phyloP scores from a whole-genome alignment of 2,113 vertebrate species.

The Corythornis madagascariensis region DNA sequence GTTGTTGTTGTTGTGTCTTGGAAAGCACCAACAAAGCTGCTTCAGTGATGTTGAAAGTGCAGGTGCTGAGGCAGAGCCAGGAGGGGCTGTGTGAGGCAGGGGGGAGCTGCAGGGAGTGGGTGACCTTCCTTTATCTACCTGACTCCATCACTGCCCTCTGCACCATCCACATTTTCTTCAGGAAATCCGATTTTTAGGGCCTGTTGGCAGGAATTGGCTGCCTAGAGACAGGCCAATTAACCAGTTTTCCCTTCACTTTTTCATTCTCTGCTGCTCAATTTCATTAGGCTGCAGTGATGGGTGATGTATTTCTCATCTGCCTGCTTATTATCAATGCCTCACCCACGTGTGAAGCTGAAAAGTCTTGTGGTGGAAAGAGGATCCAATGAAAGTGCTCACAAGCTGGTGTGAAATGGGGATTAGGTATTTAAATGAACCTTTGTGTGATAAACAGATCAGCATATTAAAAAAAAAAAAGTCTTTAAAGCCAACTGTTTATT shows the following conservation, averaged over 20 bases:
- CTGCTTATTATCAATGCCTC: constrained; percentile 16
- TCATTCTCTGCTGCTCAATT: not conserved
- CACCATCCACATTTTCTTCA: not conserved
- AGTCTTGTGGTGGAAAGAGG: not conserved
- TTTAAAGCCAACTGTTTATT: not conserved
- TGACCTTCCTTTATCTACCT: not conserved
- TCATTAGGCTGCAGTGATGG: constrained; percentile 32
- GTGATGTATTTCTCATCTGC: constrained; percentile 55
- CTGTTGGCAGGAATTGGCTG: not conserved
- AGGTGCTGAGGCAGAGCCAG: not conserved
- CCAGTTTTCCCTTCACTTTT: not conserved
- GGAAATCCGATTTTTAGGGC: constrained; percentile 9
- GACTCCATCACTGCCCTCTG: not conserved
- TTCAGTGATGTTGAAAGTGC: not conserved
- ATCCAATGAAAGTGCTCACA: not conserved
- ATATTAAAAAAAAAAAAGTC: not conserved
- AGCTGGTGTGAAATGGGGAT: not conserved
- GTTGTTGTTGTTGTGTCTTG: not conserved
- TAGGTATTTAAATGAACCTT: not conserved
- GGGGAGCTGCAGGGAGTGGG: not conserved
- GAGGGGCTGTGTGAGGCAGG: not conserved
- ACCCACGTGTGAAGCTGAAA: not conserved
- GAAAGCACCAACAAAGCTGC: not conserved
- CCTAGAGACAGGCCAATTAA: constrained; percentile 38
- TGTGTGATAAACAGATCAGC: not conserved